Conservation (phyloP, 2,113 vertebrate genomes). For the Alouatta palliata region DNA sequence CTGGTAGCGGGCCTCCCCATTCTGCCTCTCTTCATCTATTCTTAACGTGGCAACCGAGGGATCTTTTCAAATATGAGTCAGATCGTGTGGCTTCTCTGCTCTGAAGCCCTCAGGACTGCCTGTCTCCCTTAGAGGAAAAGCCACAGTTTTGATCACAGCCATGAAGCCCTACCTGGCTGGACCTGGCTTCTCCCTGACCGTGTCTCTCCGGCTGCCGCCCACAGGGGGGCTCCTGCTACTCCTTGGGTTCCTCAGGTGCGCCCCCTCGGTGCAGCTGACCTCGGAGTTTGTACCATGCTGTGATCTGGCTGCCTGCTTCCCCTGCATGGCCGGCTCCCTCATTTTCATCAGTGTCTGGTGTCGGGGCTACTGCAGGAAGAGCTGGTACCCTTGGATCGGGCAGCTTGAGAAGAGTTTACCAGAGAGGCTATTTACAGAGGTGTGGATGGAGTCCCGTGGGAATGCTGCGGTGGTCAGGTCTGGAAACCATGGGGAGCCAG, state of each 20-base stretch:
- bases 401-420: background rate
- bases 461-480: background rate
- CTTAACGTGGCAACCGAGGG: background rate
- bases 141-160: too few relatives aligned
- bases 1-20: background rate
- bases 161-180: background rate
- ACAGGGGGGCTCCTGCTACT: background rate
- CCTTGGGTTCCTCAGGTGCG: background rate
- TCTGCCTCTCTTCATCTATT: background rate
- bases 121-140: background rate
- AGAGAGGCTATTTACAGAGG: background rate
- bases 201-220: background rate
- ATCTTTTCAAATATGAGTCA: background rate
- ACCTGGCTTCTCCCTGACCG: background rate
- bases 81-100: background rate
- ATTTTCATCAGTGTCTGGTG: background rate
- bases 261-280: background rate
- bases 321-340: background rate
- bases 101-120: background rate
- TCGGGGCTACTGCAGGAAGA: background rate
- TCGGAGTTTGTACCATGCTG: background rate
- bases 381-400: too few relatives aligned
- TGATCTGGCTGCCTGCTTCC: background rate
- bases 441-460: background rate
- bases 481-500: background rate